These are phyloP conservation scores for Salpingus planirostris DNA, from an alignment of 2,888 invertebrate species.

Conservation along the genomic window DNA sequence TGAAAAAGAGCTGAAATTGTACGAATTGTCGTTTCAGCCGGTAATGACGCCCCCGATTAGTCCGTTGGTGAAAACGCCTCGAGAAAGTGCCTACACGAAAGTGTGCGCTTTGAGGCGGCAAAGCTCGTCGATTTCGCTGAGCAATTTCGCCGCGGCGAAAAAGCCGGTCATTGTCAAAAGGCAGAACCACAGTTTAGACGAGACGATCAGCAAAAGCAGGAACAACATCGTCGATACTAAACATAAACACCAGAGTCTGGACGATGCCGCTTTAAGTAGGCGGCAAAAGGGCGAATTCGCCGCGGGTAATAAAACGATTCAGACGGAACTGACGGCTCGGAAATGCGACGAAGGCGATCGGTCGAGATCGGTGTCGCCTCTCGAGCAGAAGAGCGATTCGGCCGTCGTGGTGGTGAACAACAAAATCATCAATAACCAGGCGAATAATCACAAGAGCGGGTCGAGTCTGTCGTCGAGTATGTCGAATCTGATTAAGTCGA, in stretches of 20 bases:
- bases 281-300: constrained; percentile 5
- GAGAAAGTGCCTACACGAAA: constrained; percentile 83
- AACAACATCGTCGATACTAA: constrained; percentile 44
- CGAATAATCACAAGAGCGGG: constrained; percentile 26
- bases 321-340: constrained; percentile 6
- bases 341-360: constrained; percentile 21
- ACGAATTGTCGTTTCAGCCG: constrained; percentile 58
- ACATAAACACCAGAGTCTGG: constrained; percentile 60
- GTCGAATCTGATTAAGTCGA: constrained; percentile 36
- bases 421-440: constrained; percentile 33
- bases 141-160: constrained; percentile 44
- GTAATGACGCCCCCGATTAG: constrained; percentile 58
- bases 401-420: too few relatives aligned
- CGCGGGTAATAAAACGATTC: constrained; percentile 2
- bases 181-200: constrained; percentile 69
- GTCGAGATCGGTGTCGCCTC: constrained; percentile 38
- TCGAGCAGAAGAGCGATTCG: constrained; percentile 39
- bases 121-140: constrained; percentile 71
- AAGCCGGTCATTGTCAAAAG: constrained; percentile 43
- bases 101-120: constrained; percentile 80
- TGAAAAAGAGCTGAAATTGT: constrained; percentile 56
- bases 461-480: constrained; percentile 39
- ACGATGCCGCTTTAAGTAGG: constrained; percentile 45
- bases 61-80: constrained; percentile 62
- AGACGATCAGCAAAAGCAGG: constrained; percentile 48